Conservation (phyloP, 2,888 invertebrate genomes). For the Orthosia incerta region DNA sequence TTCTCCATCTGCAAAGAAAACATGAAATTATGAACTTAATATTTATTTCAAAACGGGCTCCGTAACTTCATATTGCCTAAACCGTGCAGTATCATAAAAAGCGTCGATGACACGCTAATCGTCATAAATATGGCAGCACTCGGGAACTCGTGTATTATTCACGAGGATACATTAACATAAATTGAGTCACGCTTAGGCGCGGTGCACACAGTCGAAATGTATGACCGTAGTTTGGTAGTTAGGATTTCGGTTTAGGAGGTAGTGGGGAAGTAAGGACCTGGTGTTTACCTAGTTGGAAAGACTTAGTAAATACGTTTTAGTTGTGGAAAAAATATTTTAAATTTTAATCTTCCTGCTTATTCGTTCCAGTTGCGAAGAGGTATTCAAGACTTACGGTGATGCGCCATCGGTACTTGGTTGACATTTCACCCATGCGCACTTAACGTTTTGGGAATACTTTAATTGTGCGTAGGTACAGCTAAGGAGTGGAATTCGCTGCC, state of each 20-base stretch:
- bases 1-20: not conserved
- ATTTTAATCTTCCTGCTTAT: no score
- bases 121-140: slow-evolving; percentile 66
- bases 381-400: no score
- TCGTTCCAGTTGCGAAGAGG: no score
- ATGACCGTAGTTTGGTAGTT: slow-evolving; percentile 13
- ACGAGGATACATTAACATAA: slow-evolving; percentile 68
- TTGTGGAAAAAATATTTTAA: no score
- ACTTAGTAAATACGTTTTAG: not conserved
- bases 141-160: slow-evolving; percentile 69
- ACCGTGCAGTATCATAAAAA: slow-evolving; percentile 50
- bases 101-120: slow-evolving; percentile 63
- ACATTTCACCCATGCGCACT: no score
- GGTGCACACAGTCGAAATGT: slow-evolving; percentile 17
- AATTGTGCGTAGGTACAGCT: no score
- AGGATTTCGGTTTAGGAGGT: slow-evolving; percentile 17
- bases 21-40: not conserved
- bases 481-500: no score
- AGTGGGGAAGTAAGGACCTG: not conserved
- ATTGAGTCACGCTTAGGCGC: slow-evolving; percentile 62
- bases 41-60: not conserved
- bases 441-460: no score
- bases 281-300: not conserved
- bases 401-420: no score
- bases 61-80: not conserved